phyloP scores from a whole-genome alignment of 1,140 invertebrate genomes.

The Neodiprion pinetum region DNA sequence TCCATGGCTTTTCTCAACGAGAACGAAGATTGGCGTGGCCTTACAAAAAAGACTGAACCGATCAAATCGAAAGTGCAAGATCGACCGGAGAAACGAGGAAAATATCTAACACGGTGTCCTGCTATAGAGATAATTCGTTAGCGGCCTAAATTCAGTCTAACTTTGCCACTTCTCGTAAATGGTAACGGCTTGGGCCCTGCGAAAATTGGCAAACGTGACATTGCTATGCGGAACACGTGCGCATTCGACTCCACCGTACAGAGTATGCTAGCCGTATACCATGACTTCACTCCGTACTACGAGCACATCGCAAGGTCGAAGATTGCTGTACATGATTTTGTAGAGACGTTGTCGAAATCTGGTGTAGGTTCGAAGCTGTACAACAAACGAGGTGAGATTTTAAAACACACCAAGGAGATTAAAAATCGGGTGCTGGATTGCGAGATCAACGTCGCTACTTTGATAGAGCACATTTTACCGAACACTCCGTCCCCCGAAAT shows the following conservation, averaged over 20 bases:
- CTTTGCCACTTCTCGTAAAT: slow-evolving; percentile 19
- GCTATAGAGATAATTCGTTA: slow-evolving; percentile 24
- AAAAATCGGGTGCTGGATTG: slow-evolving; percentile 16
- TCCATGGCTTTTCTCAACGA: slow-evolving; percentile 15
- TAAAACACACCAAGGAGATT: slow-evolving; percentile 10
- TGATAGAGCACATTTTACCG: slow-evolving; percentile 16
- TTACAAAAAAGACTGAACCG: slow-evolving; percentile 13
- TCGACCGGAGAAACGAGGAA: slow-evolving; percentile 12
- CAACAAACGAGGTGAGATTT: slow-evolving; percentile 19
- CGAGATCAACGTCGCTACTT: slow-evolving; percentile 6
- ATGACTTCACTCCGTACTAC: slow-evolving; percentile 15
- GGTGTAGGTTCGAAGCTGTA: slow-evolving; percentile 15
- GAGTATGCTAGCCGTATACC: slow-evolving; percentile 16
- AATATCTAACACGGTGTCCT: slow-evolving; percentile 24
- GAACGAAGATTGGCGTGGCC: slow-evolving; percentile 22
- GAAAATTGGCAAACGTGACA: slow-evolving; percentile 2
- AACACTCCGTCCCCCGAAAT: background rate
- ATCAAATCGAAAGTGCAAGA: background rate
- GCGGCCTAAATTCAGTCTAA: slow-evolving; percentile 11
- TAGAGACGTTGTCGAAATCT: slow-evolving; percentile 11
- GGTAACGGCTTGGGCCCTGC: slow-evolving; percentile 17
- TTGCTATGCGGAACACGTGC: slow-evolving; percentile 24
- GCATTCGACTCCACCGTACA: slow-evolving; percentile 24
- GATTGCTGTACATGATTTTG: slow-evolving; percentile 12
- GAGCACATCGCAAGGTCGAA: slow-evolving; percentile 7